Base-by-base conservation (phyloP, 2,888 invertebrate genomes). In the Podotricha telesiphe region DNA sequence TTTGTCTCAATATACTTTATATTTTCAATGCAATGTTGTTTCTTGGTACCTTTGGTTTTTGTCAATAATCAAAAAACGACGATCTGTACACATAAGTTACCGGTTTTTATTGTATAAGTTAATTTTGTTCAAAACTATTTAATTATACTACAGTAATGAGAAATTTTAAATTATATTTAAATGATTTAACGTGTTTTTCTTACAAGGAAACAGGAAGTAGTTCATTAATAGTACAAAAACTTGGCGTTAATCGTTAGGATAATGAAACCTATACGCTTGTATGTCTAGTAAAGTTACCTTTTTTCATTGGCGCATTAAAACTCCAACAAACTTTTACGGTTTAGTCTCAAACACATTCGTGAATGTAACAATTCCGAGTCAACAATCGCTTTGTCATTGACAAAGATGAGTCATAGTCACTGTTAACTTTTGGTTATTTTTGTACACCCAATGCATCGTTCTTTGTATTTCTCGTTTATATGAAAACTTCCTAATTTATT, bases 351-450 rank as follows among this genome's bases (percentile, higher is more conserved):
- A 34, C 7, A 17, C 42, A 45, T 28, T 59, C 28, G 45, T 59
- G 10, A 13, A 28, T 7, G 11, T 0, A 45, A 7, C 45, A 45
- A 45, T 17, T 45, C 42, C 6, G 28, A 28, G 17, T 45, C 22
- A 22, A 42, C 58, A 42, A 59, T 45, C 11, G 59, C 22, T 45
- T 59, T 22, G 45, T 45, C 45, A 59, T 22, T 59, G 59, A 22
- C 22, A 10, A 45, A 59, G 22, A 45, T 45, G 59, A 45, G 22
- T 59, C 59, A 59, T 6, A 20, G 22, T 59, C 59, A 45, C 45
- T 45, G 45, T 28, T 59, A 59, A 45, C 59, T 11, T 59, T 45
- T 28, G 17, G 28, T 28, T 11, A 45, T 22, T n/a, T n/a, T 59
- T 45, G 11, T 45, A 10, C 20, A 22, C 34, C 37, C 17, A 5